A percentile compares a stretch with the other conserved stretches of the same genome.
phyloP scores from a whole-genome alignment of 2,113 vertebrate species.

The Nothoprocta pentlandii region DNA sequence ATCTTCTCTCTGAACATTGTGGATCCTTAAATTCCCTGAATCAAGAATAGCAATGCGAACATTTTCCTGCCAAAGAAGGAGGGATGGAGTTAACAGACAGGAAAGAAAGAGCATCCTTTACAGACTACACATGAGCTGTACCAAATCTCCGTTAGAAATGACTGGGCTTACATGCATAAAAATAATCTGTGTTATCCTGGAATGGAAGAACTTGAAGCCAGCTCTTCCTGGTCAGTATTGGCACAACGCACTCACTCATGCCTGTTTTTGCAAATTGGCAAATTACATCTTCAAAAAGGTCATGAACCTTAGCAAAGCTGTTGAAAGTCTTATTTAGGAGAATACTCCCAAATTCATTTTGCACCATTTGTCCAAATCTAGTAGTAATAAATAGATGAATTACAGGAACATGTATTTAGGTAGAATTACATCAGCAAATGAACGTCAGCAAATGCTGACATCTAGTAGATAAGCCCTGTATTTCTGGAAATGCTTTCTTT shows the following conservation, averaged over 20 bases:
- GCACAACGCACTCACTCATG: not conserved
- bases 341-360: not conserved
- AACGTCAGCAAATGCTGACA: not conserved
- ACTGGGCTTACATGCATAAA: not conserved
- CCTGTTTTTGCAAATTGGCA: not conserved
- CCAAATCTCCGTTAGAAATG: not conserved
- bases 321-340: not conserved
- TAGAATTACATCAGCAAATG: not conserved
- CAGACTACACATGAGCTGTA: not conserved
- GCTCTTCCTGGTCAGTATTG: not conserved
- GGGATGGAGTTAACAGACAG: not conserved
- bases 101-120: not conserved
- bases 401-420: not conserved
- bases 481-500: not conserved
- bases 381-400: not conserved
- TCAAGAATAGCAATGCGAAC: conserved; percentile 91
- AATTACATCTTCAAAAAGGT: not conserved
- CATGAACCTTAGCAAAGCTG: not conserved
- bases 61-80: conserved; percentile 80
- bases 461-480: not conserved
- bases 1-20: conserved; percentile 93
- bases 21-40: conserved; percentile 93
- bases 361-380: not conserved
- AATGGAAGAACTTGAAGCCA: not conserved
- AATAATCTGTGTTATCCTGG: not conserved